phyloP scores from a whole-genome alignment of 2,888 invertebrate genomes.

The Bhutanitis thaidina region DNA sequence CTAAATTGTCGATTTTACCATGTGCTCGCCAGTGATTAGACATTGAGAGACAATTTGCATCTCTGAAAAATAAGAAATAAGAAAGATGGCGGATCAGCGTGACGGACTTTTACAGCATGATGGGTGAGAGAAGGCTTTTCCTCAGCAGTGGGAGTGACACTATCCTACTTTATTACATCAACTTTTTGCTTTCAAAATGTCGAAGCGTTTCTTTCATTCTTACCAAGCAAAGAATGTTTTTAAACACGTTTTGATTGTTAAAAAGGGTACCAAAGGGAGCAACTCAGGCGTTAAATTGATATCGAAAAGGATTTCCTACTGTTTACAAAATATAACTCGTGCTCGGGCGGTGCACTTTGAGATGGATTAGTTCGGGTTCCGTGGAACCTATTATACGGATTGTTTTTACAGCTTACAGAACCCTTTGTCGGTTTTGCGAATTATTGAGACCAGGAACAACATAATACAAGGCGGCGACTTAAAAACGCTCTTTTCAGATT shows the following conservation, averaged over 20 bases:
- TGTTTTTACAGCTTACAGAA: constrained; percentile 76
- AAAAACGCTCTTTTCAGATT: constrained; percentile 38
- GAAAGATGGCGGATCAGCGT: too few species aligned
- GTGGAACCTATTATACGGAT: constrained; percentile 51
- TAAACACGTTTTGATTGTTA: constrained; percentile 46
- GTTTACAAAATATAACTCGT: constrained; percentile 70
- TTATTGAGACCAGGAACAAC: constrained; percentile 40
- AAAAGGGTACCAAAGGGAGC: constrained; percentile 51
- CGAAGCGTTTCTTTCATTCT: not conserved
- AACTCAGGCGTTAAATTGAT: constrained; percentile 74
- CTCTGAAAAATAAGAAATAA: too few species aligned
- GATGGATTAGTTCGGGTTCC: constrained; percentile 64
- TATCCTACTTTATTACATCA: too few species aligned
- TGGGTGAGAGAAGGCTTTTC: too few species aligned
- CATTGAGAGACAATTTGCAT: too few species aligned
- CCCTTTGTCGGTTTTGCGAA: constrained; percentile 72
- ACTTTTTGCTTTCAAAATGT: too few species aligned
- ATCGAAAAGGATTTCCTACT: constrained; percentile 75
- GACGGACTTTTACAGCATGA: too few species aligned
- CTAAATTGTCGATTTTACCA: too few species aligned
- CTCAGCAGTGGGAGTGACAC: too few species aligned
- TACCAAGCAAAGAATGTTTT: constrained; percentile 44
- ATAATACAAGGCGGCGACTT: constrained; percentile 46
- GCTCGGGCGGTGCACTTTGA: constrained; percentile 59
- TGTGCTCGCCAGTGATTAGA: too few species aligned